phyloP scores from a whole-genome alignment of 2,888 invertebrate species.

The Plebejus melissa region DNA sequence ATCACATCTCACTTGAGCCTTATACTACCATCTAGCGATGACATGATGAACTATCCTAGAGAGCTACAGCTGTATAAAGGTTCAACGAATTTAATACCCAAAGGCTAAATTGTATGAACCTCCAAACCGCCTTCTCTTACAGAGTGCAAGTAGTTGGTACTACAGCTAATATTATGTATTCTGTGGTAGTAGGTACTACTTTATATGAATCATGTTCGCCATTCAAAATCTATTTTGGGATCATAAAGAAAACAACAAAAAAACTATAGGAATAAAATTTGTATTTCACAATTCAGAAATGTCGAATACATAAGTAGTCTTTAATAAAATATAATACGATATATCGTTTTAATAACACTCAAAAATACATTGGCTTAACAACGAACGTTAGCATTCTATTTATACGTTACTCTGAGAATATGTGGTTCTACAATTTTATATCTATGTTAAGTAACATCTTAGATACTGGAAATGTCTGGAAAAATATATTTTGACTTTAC shows the following conservation, averaged over 20 bases:
- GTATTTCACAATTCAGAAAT: slow-evolving; percentile 69
- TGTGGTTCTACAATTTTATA: slow-evolving; percentile 33
- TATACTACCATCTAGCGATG: neutral
- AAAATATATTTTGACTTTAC: slow-evolving; percentile 29
- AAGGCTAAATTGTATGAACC: neutral
- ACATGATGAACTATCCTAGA: neutral
- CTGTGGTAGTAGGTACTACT: neutral
- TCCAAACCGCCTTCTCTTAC: neutral
- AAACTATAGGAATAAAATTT: slow-evolving; percentile 75
- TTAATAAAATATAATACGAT: slow-evolving; percentile 75
- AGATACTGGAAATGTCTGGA: slow-evolving; percentile 23
- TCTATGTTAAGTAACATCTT: slow-evolving; percentile 28
- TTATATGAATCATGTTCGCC: neutral
- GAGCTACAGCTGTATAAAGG: neutral
- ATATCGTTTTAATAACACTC: slow-evolving; percentile 69
- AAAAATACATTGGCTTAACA: slow-evolving; percentile 71
- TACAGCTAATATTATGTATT: no score
- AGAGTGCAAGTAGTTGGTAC: neutral
- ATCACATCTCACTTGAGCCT: neutral
- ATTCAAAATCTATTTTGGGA: neutral
- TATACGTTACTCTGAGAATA: slow-evolving; percentile 36
- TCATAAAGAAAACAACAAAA: slow-evolving; percentile 52
- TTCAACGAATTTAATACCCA: no score
- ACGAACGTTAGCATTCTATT: slow-evolving; percentile 34
- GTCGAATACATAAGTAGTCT: slow-evolving; percentile 69